These are phyloP conservation scores for Larimichthys crocea DNA, from an alignment of 2,113 vertebrate species.

Conservation along the genomic window DNA sequence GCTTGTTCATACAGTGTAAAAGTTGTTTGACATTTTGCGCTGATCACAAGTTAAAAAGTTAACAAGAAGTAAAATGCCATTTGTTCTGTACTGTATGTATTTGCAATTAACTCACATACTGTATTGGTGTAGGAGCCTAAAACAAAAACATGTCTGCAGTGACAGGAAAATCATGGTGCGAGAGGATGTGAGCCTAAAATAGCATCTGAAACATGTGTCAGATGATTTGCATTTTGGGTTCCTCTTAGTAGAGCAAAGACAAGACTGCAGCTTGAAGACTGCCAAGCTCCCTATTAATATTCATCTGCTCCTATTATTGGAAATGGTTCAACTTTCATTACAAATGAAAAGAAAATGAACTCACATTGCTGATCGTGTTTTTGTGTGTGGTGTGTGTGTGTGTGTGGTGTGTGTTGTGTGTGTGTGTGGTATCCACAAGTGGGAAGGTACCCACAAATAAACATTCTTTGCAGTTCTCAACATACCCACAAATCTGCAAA, in stretches of 20 bases:
- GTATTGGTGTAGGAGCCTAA: not conserved
- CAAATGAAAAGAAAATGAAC: slow-evolving; percentile 9
- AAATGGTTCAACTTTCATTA: not conserved
- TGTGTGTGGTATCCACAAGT: not conserved
- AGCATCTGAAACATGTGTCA: not conserved
- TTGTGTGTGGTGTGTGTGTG: too few relatives aligned
- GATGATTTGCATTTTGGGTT: slow-evolving; percentile 34
- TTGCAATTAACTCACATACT: not conserved
- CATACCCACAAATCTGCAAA: not conserved
- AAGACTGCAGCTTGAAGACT: slow-evolving; percentile 11
- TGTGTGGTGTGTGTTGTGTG: too few relatives aligned
- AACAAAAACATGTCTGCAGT: too few relatives aligned
- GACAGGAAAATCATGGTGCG: not conserved
- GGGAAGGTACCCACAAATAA: not conserved
- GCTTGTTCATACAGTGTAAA: not conserved
- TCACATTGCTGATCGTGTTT: not conserved
- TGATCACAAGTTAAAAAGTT: not conserved
- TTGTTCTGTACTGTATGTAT: not conserved
- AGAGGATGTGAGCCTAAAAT: slow-evolving; percentile 18
- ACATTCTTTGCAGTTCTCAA: too few relatives aligned
- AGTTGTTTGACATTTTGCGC: not conserved
- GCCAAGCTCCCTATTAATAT: not conserved
- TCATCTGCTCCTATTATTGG: slow-evolving; percentile 33
- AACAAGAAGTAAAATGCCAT: too few relatives aligned
- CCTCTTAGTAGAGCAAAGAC: not conserved